These are phyloP conservation scores for Polyommatus icarus DNA, from an alignment of 2,888 invertebrate genomes.

Conservation along the genomic window DNA sequence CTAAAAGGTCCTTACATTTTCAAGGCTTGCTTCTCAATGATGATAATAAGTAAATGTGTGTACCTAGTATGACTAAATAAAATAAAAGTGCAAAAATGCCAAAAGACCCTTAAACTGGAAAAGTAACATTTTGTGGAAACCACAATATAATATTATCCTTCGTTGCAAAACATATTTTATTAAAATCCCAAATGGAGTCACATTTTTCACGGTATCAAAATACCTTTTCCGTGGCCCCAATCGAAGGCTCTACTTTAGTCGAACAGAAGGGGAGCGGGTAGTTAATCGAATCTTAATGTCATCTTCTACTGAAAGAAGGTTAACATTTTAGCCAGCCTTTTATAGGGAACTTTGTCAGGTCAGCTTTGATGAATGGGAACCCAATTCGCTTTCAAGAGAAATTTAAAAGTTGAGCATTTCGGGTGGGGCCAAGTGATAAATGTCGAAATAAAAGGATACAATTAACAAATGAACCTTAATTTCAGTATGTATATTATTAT, in stretches of 20 bases:
- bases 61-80: no score
- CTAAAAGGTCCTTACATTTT: no score
- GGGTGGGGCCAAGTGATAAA: not conserved
- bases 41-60: no score
- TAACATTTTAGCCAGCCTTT: slow-evolving; percentile 37
- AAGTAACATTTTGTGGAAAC: no score
- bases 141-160: not conserved
- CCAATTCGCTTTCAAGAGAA: slow-evolving; percentile 31
- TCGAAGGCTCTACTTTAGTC: slow-evolving; percentile 34
- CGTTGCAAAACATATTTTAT: not conserved
- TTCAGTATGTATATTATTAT: not conserved
- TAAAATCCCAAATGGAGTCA: not conserved
- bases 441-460: not conserved
- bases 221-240: slow-evolving; percentile 32
- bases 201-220: slow-evolving; percentile 8
- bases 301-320: slow-evolving; percentile 36
- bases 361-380: slow-evolving; percentile 35
- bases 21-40: no score
- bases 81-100: no score
- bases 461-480: not conserved
- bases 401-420: slow-evolving; percentile 30
- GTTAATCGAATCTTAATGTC: slow-evolving; percentile 41
- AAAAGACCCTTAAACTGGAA: not conserved
- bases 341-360: slow-evolving; percentile 35
- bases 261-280: slow-evolving; percentile 39